Conservation (phyloP, 1,140 invertebrate species). For the Drosophila sp. region DNA sequence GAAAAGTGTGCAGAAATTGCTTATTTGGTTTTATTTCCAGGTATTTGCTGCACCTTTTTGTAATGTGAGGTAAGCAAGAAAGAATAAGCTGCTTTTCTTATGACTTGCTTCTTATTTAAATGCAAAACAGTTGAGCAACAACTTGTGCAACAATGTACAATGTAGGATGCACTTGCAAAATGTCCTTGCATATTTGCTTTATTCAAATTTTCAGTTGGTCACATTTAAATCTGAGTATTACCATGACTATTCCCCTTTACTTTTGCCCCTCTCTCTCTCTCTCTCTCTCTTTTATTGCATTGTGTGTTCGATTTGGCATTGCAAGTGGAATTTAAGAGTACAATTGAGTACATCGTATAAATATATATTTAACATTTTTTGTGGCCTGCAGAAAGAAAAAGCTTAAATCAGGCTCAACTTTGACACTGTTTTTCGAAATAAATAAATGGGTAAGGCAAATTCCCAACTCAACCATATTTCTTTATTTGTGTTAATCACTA, state of each 20-base stretch:
- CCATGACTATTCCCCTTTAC: not conserved
- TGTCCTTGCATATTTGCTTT: constrained; percentile 21
- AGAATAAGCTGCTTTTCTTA: constrained; percentile 38
- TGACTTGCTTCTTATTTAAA: constrained; percentile 54
- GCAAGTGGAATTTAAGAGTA: not conserved
- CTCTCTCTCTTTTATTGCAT: not conserved
- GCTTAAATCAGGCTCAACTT: too few species aligned
- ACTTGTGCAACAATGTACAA: constrained; percentile 18
- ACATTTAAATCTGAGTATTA: constrained; percentile 43
- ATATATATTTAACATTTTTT: not conserved
- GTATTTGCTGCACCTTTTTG: constrained; percentile 12
- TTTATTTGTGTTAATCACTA: too few species aligned
- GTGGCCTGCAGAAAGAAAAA: too few species aligned
- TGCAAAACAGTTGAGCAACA: constrained; percentile 54
- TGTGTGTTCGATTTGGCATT: constrained; percentile 45
- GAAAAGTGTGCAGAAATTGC: not conserved
- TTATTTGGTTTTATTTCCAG: constrained; percentile 17
- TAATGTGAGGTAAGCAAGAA: constrained; percentile 42
- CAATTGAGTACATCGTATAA: not conserved
- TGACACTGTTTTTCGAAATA: too few species aligned
- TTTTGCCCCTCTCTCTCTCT: constrained; percentile 25
- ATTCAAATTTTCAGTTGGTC: constrained; percentile 10
- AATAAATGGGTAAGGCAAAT: not conserved
- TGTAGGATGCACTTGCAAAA: constrained; percentile 4
- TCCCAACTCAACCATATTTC: too few species aligned